Conservation (phyloP, 2,888 invertebrate species). For the Thysanoteuthis rhombus region DNA sequence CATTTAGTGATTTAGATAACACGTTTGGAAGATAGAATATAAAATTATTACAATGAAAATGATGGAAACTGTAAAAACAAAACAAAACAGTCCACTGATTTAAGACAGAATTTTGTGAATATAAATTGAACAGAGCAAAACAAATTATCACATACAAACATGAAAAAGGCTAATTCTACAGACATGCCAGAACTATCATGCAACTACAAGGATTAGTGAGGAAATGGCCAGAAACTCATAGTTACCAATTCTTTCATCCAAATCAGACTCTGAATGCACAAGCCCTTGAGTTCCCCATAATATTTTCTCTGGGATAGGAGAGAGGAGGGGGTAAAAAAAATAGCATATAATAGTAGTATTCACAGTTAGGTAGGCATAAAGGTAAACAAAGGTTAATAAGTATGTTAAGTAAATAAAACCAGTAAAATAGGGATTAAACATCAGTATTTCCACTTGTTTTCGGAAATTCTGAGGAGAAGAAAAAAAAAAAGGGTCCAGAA, state of each 20-base stretch:
- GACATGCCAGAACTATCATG: neutral
- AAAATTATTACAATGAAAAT: too few relatives aligned
- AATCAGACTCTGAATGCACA: slow-evolving; percentile 21
- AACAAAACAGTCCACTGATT: too few relatives aligned
- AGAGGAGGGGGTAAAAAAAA: neutral
- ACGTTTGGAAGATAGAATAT: too few relatives aligned
- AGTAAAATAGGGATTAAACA: too few relatives aligned
- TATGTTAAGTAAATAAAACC: too few relatives aligned
- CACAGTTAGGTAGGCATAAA: neutral
- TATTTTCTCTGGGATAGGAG: slow-evolving; percentile 22
- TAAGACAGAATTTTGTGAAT: neutral
- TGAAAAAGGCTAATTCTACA: neutral
- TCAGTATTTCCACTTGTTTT: too few relatives aligned
- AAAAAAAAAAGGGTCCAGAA: too few relatives aligned
- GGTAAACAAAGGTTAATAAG: neutral
- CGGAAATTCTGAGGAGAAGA: too few relatives aligned
- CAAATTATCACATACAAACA: neutral
- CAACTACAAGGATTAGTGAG: neutral
- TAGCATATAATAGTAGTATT: neutral
- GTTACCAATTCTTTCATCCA: slow-evolving; percentile 16
- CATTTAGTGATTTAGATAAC: too few relatives aligned
- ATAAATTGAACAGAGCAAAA: neutral
- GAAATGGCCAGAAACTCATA: neutral
- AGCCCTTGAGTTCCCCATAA: neutral
- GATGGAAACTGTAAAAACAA: too few relatives aligned